Percentiles rank a stretch among this genome's conserved stretches.
phyloP scores from a whole-genome alignment of 2,888 invertebrate species.

The Rhogogaster chlorosoma region DNA sequence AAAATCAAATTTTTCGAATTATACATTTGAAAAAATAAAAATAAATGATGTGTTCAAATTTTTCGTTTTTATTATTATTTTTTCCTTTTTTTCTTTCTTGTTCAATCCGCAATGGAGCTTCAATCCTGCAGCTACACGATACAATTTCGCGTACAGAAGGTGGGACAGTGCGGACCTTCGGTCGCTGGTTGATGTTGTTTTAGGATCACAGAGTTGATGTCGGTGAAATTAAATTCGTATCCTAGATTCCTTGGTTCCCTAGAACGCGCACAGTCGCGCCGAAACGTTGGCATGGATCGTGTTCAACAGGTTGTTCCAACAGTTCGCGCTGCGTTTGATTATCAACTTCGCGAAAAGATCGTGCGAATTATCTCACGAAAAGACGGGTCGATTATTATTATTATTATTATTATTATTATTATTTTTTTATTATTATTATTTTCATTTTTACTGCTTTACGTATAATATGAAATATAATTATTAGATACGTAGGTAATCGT shows the following conservation, averaged over 20 bases:
- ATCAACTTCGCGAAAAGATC: neutral
- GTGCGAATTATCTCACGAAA: neutral
- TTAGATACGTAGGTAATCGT: too few relatives aligned
- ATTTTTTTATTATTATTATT: neutral
- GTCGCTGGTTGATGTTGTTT: neutral
- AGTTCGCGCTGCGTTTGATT: slow-evolving; percentile 16
- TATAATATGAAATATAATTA: neutral
- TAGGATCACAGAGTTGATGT: neutral
- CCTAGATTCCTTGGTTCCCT: neutral
- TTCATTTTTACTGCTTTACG: neutral
- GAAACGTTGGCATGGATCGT: neutral
- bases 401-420: neutral
- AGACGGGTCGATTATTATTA: neutral
- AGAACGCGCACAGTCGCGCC: neutral
- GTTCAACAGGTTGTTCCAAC: slow-evolving; percentile 43
- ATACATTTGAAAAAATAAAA: neutral
- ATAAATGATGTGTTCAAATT: neutral
- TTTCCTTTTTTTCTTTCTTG: neutral
- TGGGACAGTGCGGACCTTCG: neutral
- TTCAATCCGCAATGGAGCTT: neutral
- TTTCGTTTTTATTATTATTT: neutral
- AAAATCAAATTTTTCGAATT: neutral
- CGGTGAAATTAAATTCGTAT: neutral
- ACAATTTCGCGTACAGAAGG: neutral
- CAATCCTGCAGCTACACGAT: neutral